Evolutionary conservation across 2,113 vertebrate species (phyloP), one percentile per base, ranked within the genome.

Genomic region (Saccopteryx leptura): DNA sequence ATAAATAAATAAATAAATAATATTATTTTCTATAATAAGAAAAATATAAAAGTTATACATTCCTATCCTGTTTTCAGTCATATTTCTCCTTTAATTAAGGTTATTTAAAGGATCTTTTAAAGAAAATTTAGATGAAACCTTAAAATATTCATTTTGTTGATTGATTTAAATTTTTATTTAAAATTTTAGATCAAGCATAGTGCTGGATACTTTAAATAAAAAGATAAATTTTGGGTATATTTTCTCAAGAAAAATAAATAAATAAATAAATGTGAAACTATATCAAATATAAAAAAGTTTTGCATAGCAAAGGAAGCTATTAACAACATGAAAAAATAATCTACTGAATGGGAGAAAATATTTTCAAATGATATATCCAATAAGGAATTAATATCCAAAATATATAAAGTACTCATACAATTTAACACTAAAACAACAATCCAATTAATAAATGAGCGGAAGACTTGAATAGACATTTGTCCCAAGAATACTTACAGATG

Each of bases 61-160:
- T 52, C 4, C 58, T 88, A 24, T 1, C 52, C 14, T 56, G 23
- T 17, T 65, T 95, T 84, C 14, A 1, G 31, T 58, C 21, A 26
- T 68, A 78, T 58, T 93, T 92, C 80, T 21, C 11, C n/a, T 92
- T 88, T 94, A 66, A 80, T 69, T 90, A 72, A 65, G 1, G 26
- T 68, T 65, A 80, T 61, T 90, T 65, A 79, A n/a, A 92, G 10
- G 61, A 26, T 31, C 50, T 90, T 80, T 75, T 68, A 23, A 88
- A 60, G 4, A 94, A 88, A 65, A 46, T 1, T 3, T 83, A 90
- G 18, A 60, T 31, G n/a, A 94, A 81, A 7, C 21, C 90, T 88
- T 74, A 17, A 94, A 96, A 84, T 88, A 81, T 87, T 76, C 17
- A 61, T 58, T 81, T 33, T 81, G 11, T 85, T 76, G 61, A 90